A percentile compares a stretch with the other conserved stretches of the same genome.
These are phyloP conservation scores for Dryococelus australis DNA, from an alignment of 2,888 invertebrate species.

Conservation along the genomic window DNA sequence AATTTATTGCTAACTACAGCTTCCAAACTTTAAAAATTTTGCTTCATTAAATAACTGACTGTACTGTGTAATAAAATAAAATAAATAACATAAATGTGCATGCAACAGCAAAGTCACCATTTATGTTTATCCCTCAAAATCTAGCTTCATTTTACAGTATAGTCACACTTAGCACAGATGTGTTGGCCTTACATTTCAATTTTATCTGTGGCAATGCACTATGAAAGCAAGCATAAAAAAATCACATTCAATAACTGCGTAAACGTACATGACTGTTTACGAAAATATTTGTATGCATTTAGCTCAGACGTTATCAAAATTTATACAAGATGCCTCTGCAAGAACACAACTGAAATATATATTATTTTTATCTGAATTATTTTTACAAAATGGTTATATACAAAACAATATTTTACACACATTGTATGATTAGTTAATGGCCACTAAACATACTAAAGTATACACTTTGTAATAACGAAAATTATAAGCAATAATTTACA, in stretches of 20 bases:
- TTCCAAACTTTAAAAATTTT: neutral
- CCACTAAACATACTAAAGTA: neutral
- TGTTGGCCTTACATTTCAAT: neutral
- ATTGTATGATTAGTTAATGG: neutral
- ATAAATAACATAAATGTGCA: neutral
- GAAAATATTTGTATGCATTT: neutral
- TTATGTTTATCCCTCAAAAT: neutral
- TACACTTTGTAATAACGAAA: too few species aligned
- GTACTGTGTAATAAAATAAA: neutral
- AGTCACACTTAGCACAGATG: neutral
- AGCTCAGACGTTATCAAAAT: neutral
- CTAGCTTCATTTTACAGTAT: neutral
- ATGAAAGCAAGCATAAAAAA: neutral
- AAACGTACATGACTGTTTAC: neutral
- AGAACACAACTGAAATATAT: neutral
- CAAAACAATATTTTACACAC: neutral
- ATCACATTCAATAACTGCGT: neutral
- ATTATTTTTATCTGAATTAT: neutral
- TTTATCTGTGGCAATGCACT: neutral
- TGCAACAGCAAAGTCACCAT: neutral
- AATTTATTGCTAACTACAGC: neutral
- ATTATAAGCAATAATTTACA: too few species aligned
- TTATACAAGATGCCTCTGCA: neutral
- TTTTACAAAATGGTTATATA: slow-evolving; percentile 10
- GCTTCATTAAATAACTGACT: neutral